These are phyloP conservation scores for Leptodactylus fuscus DNA, from an alignment of 2,113 vertebrate species.

Conservation along the genomic window DNA sequence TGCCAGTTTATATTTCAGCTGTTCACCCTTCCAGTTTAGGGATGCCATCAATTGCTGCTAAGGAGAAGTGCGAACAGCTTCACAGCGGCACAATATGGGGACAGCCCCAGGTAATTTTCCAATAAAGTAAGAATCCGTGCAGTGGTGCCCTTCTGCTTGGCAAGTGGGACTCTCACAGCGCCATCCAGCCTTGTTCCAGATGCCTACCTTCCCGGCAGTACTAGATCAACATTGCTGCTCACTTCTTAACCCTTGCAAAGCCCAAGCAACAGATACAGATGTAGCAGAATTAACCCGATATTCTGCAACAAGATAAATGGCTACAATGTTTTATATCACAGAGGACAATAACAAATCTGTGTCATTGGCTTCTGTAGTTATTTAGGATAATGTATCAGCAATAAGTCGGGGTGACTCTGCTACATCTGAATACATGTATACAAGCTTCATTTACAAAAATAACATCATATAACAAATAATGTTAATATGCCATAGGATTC, in stretches of 20 bases:
- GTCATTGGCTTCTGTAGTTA: too few relatives aligned
- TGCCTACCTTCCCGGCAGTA: slow-evolving; percentile 15
- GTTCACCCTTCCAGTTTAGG: slow-evolving; percentile 48
- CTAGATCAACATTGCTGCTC: not conserved
- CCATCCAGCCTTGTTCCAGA: not conserved
- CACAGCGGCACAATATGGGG: slow-evolving; percentile 55
- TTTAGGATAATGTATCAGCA: too few relatives aligned
- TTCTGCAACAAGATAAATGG: too few relatives aligned
- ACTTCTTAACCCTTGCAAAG: not conserved
- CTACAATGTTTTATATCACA: too few relatives aligned
- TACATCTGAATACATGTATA: too few relatives aligned
- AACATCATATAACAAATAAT: not conserved
- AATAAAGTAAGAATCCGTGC: slow-evolving; percentile 49
- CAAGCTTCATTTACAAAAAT: too few relatives aligned
- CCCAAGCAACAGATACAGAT: not conserved
- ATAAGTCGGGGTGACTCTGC: too few relatives aligned
- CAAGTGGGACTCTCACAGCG: slow-evolving; percentile 46
- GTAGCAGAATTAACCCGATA: too few relatives aligned
- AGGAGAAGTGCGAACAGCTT: slow-evolving; percentile 50
- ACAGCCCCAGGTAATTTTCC: slow-evolving; percentile 56
- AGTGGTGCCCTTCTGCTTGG: slow-evolving; percentile 46
- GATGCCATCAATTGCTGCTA: slow-evolving; percentile 58
- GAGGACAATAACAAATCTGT: too few relatives aligned
- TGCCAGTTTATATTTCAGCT: slow-evolving; percentile 60
- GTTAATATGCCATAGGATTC: too few relatives aligned